Evolutionary conservation across 2,797 vertebrate genomes (phyloP).

Genomic region (Acomys russatus): DNA sequence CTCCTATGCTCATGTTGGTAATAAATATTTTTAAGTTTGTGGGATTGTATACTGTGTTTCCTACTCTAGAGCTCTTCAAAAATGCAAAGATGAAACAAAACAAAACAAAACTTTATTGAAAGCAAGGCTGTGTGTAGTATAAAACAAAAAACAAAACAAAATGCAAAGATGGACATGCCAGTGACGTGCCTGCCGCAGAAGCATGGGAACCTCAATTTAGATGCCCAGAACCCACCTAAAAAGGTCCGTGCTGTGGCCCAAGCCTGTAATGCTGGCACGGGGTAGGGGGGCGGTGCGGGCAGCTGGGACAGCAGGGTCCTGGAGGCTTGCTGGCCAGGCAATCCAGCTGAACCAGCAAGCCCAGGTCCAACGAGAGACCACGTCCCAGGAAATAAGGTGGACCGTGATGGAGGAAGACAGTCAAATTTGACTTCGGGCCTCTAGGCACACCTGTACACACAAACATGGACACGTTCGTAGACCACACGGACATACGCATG

Average conservation of each 20-base stretch:
- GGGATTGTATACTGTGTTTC: neutral
- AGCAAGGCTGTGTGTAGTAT: too few species aligned
- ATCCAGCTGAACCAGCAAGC: neutral
- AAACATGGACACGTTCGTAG: neutral
- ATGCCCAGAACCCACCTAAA: neutral
- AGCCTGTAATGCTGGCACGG: neutral
- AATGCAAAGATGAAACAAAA: neutral
- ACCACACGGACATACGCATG: neutral
- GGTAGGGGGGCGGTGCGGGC: too few species aligned
- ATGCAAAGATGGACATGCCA: neutral
- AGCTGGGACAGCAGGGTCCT: neutral
- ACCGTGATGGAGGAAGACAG: neutral
- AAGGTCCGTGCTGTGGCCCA: too few species aligned
- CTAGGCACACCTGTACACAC: neutral
- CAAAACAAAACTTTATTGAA: too few species aligned
- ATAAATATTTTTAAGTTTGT: constrained; percentile 43
- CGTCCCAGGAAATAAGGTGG: neutral
- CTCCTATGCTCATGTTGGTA: neutral
- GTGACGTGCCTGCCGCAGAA: neutral
- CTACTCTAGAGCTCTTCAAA: constrained; percentile 1
- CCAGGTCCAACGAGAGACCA: neutral
- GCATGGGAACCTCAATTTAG: neutral
- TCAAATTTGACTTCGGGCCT: neutral
- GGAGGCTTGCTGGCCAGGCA: neutral
- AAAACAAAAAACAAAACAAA: too few species aligned